Conservation (phyloP, 2,797 vertebrate genomes). For the Myiotriccus ornatus region DNA sequence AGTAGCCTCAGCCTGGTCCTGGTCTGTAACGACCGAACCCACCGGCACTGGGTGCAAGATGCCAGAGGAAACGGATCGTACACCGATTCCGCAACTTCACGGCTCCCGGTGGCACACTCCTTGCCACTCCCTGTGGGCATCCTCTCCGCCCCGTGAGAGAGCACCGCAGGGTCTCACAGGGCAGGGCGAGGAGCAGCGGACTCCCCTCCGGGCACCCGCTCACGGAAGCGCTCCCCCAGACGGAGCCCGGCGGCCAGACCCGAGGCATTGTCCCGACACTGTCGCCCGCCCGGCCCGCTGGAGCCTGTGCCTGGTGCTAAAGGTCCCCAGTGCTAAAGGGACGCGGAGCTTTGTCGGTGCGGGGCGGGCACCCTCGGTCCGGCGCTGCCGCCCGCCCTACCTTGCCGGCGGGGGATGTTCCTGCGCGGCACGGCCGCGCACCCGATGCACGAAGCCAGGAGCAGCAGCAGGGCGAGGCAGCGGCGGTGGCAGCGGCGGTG, state of each 20-base stretch:
- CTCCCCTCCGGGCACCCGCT: background rate
- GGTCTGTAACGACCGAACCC: background rate
- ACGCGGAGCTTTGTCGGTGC: background rate
- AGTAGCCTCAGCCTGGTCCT: background rate
- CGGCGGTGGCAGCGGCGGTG: background rate
- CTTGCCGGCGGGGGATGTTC: conserved; percentile 66
- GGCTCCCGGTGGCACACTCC: background rate
- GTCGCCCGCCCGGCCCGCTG: background rate
- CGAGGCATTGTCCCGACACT: background rate
- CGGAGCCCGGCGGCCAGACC: background rate
- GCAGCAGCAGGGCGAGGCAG: conserved; percentile 27
- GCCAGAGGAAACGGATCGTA: rapidly evolving
- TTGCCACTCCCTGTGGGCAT: background rate
- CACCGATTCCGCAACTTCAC: background rate
- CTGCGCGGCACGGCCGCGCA: conserved; percentile 4
- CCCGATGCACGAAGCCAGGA: conserved; percentile 55
- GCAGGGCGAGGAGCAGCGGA: background rate
- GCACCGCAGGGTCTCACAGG: background rate
- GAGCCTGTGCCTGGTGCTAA: too few species aligned
- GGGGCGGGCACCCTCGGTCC: background rate
- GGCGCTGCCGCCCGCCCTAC: conserved; percentile 42
- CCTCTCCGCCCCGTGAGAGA: background rate
- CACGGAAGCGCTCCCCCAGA: rapidly evolving
- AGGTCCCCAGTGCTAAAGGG: background rate
- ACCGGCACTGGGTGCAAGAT: rapidly evolving